Conservation (phyloP, 1,140 invertebrate species). For the Lordiphosa clarofinis region DNA sequence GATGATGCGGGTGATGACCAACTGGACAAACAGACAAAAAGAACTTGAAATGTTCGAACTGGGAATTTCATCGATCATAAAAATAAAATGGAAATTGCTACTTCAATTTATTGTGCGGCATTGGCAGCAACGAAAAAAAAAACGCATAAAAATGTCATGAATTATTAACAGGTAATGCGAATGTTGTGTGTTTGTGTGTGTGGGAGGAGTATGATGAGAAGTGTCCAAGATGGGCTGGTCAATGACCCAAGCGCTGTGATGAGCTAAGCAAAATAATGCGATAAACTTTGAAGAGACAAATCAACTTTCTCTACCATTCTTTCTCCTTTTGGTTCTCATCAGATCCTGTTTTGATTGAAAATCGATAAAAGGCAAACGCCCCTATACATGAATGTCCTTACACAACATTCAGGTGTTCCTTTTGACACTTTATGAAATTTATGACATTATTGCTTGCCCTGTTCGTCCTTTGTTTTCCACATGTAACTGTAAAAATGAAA, state of each 20-base stretch:
- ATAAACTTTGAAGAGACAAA: neutral
- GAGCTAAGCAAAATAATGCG: neutral
- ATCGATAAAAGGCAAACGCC: conserved; percentile 48
- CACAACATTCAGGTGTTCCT: conserved; percentile 58
- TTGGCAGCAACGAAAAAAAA: conserved; percentile 16
- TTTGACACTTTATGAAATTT: conserved; percentile 78
- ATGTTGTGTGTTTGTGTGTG: conserved; percentile 10
- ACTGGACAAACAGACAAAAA: conserved; percentile 13
- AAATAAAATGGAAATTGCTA: conserved; percentile 66
- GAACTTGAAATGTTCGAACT: conserved; percentile 59
- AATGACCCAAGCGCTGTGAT: conserved; percentile 43
- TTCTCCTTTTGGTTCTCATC: too few relatives aligned
- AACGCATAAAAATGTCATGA: conserved; percentile 65
- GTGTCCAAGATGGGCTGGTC: conserved; percentile 31
- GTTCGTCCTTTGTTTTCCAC: conserved; percentile 31
- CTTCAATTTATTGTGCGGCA: conserved; percentile 67
- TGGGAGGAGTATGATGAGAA: neutral
- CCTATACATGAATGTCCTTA: conserved; percentile 36
- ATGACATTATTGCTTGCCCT: conserved; percentile 61
- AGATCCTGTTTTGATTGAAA: conserved; percentile 16
- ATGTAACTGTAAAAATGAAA: conserved; percentile 50
- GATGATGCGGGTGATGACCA: conserved; percentile 47
- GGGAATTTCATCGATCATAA: conserved; percentile 75
- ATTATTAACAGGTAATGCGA: conserved; percentile 68
- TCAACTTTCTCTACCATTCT: conserved; percentile 2